Base-by-base conservation (phyloP, 2,888 invertebrate species). In the Lasioglossum villosulum region DNA sequence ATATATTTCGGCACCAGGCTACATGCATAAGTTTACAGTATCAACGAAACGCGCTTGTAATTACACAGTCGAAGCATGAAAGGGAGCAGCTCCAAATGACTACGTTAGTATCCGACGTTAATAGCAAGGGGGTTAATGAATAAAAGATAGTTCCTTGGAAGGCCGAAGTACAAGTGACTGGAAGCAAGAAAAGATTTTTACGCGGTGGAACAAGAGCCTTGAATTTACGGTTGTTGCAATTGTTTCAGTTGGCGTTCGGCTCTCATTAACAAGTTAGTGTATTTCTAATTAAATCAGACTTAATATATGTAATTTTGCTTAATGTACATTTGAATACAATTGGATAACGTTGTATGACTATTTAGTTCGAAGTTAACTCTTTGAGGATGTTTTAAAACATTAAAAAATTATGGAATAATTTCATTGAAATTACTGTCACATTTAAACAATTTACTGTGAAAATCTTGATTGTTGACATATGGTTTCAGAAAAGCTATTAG, bases 111-210 rank as follows among this genome's bases (percentile, higher is more conserved):
- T 59, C 42, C 83, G 56, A 75, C 59, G 74, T 72, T 78, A 83
- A 71, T 78, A 74, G 70, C 39, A 77, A 70, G 70, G 34, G 74
- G 12, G 19, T 42, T 78, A 71, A 84, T 83, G 84, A 84, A 84
- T 84, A 84, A 84, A 84, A 84, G 84, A 84, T 84, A 78, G 70
- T 71, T 84, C 74, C 83, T 14, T 2, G 30, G 78, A 83, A 83
- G 70, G 23, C 76, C 42, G 59, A 71, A 63, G 83, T 75, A 52
- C 42, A 75, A 83, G 70, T 63, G 56, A 56, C 59, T 74, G 83
- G 70, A 83, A 77, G 59, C 56, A 39, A 48, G 14, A 23, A 14
- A 70, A 76, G 10, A 27, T 68, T 75, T n/a, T 63, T 72, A 39
- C 59, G 16, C 16, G 19, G 30, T 45, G 10, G 27, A 59, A 19